Conservation (phyloP, 2,113 vertebrate genomes). For the Salvelinus namaycush region DNA sequence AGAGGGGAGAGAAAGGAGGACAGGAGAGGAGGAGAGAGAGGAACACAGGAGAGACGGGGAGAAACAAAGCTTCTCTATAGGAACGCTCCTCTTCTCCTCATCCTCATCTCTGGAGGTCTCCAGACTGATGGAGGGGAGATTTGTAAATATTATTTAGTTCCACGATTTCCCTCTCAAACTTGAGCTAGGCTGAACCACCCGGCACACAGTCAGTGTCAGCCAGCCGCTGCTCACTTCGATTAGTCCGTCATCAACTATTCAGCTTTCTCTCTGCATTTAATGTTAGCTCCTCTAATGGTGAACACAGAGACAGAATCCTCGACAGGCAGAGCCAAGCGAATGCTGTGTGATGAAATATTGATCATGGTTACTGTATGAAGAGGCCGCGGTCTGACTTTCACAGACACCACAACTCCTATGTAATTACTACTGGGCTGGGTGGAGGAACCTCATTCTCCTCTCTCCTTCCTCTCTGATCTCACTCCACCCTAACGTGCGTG, state of each 20-base stretch:
- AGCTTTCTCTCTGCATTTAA: conserved; percentile 79
- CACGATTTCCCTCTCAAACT: conserved; percentile 39
- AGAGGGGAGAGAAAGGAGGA: not conserved
- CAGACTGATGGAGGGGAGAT: conserved; percentile 29
- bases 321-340: conserved; percentile 87
- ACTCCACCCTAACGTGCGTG: conserved; percentile 68
- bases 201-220: not conserved
- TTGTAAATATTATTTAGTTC: conserved; percentile 62
- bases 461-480: conserved; percentile 75
- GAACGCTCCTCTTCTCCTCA: not conserved
- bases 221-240: conserved; percentile 50
- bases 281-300: conserved; percentile 86
- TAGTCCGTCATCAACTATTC: conserved; percentile 87
- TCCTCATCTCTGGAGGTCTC: conserved; percentile 27
- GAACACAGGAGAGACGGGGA: not conserved
- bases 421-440: conserved; percentile 85
- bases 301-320: conserved; percentile 86
- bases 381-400: conserved; percentile 84
- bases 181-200: conserved; percentile 28
- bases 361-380: conserved; percentile 88
- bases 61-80: conserved; percentile 3
- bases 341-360: conserved; percentile 99
- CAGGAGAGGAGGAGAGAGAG: not conserved
- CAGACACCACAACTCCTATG: conserved; percentile 85
- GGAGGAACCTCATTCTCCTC: conserved; percentile 58